phyloP scores from a whole-genome alignment of 2,797 vertebrate species.

The Artibeus jamaicensis region DNA sequence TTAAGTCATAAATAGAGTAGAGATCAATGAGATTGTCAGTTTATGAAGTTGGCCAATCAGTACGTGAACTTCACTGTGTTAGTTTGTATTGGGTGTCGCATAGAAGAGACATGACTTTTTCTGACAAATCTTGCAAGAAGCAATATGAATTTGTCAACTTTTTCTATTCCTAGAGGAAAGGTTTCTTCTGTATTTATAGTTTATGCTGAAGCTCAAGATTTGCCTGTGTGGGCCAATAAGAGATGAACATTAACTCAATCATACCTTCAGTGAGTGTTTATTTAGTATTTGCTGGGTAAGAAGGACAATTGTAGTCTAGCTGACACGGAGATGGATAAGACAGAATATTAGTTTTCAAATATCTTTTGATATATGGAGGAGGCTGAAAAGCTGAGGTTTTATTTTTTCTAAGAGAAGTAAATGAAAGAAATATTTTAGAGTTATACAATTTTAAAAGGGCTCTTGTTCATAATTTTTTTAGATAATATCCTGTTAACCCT shows the following conservation, averaged over 20 bases:
- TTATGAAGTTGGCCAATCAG: not conserved
- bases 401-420: slow-evolving; percentile 32
- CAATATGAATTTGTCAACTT: not conserved
- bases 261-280: not conserved
- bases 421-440: slow-evolving; percentile 22
- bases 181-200: not conserved
- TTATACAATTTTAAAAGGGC: not conserved
- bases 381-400: not conserved
- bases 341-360: not conserved
- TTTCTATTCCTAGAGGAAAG: not conserved
- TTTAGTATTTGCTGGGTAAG: not conserved
- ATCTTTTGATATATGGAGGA: not conserved
- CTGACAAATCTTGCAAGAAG: not conserved
- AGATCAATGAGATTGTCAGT: not conserved
- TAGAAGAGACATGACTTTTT: not conserved
- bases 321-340: not conserved
- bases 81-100: not conserved
- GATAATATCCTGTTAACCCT: slow-evolving; percentile 8
- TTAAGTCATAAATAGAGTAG: not conserved
- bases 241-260: not conserved
- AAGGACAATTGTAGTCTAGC: not conserved
- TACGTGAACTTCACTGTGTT: not conserved
- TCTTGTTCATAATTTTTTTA: slow-evolving; percentile 19
- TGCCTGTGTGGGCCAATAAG: not conserved
- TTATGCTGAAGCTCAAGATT: not conserved